Evolutionary conservation across 92 coral and sea anemone genomes (phyloP), one percentile per base, ranked within the genome.

Genomic region (Montipora capitata): DNA sequence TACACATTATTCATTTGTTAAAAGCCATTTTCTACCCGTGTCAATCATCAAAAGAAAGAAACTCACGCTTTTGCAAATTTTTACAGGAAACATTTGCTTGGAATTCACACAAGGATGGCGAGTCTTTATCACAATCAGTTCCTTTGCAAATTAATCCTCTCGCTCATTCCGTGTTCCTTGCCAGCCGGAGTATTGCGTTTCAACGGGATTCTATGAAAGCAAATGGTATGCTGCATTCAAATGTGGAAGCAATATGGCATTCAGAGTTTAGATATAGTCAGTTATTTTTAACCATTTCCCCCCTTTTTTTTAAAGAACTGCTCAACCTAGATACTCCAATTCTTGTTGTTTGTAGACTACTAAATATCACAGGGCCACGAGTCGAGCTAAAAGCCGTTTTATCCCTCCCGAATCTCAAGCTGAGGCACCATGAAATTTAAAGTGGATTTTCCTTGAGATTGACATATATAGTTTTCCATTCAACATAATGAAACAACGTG

Each of bases 1-100:
- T 6, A 54, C 77, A 68, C 85, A 81, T 81, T 68, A 69, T 81
- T 69, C 77, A 81, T 81, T 48, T 27, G 35, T 41, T 15, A 68
- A 44, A 40, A 52, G n/a, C 39, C 17, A 44, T 63, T 63, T 49
- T 38, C 54, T 12, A 27, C 16, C 40, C n/a, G 41, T 68, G 85
- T 41, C 77, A 54, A 48, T 81, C 27, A 79, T 69, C 44, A 16
- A 27, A 40, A 41, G 10, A 42, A 70, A 72, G 10, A 39, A 65
- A 69, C 63, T 6, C 41, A 59, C 44, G 59, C 65, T 38, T 14
- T 38, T 14, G 8, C 16, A 16, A 68, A 69, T 17, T 17, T 3
- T 51, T 44, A n/a, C 52, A 4, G 20, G 49, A 45, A 68, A 45
- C 39, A 54, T 68, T 16, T 69, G 14, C 52, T 73, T 73, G 35